phyloP scores from a whole-genome alignment of 2,888 invertebrate species.

The Ectobius pallidus region DNA sequence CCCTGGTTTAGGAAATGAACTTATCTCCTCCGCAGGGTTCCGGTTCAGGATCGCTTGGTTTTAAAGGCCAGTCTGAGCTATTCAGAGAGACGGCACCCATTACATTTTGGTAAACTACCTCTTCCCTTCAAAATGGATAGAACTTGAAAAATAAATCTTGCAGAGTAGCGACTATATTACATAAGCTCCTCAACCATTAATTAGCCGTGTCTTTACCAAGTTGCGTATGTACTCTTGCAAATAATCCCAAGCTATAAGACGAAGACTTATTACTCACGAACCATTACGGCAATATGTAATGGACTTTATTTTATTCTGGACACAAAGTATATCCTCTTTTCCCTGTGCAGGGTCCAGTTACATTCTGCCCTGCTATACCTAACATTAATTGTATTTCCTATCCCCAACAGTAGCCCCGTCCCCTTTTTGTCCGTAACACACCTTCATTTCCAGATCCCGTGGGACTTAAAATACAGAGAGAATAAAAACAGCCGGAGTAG shows the following conservation, averaged over 20 bases:
- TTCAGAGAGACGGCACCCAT: too few species aligned
- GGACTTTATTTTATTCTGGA: neutral
- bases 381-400: conserved; percentile 29
- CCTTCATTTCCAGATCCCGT: conserved; percentile 25
- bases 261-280: neutral
- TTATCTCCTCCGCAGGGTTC: too few species aligned
- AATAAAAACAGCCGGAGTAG: conserved; percentile 28
- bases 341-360: conserved; percentile 13
- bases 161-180: too few species aligned
- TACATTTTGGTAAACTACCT: too few species aligned
- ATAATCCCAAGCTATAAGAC: neutral
- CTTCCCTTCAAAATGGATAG: too few species aligned
- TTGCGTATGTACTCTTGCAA: neutral
- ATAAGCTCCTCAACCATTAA: too few species aligned
- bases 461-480: conserved; percentile 32
- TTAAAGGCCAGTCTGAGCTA: too few species aligned
- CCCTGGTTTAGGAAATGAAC: too few species aligned
- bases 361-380: conserved; percentile 27
- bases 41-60: too few species aligned
- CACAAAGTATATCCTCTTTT: neutral
- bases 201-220: too few species aligned
- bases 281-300: neutral
- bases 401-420: neutral
- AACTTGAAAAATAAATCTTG: too few species aligned
- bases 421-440: conserved; percentile 26